phyloP scores from a whole-genome alignment of 1,140 invertebrate genomes.

The Drosophila busckii region DNA sequence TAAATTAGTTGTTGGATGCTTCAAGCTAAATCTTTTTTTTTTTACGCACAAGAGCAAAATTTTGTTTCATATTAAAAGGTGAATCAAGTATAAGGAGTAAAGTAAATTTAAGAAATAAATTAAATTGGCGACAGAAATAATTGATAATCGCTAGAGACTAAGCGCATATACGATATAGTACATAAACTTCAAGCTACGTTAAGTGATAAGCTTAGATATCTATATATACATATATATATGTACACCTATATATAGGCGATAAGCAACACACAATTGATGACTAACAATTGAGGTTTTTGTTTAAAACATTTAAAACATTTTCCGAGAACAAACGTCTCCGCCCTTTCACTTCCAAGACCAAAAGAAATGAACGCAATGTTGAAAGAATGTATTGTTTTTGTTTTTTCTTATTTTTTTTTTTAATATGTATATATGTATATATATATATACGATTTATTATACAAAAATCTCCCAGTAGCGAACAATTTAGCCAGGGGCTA shows the following conservation, averaged over 20 bases:
- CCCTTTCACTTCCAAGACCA: slow-evolving; percentile 24
- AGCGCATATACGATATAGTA: slow-evolving; percentile 18
- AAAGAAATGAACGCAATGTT: slow-evolving; percentile 6
- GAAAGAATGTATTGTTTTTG: background rate
- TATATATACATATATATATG: slow-evolving; percentile 27
- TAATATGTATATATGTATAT: background rate
- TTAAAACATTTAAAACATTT: slow-evolving; percentile 4
- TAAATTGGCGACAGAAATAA: slow-evolving; percentile 10
- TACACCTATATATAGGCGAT: slow-evolving; percentile 32
- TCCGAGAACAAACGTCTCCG: slow-evolving; percentile 31
- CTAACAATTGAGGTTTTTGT: slow-evolving; percentile 6
- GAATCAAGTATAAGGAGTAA: slow-evolving; percentile 6
- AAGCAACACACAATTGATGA: slow-evolving; percentile 29
- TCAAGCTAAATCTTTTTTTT: too few species aligned
- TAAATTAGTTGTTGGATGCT: too few species aligned
- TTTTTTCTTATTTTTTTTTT: slow-evolving; percentile 1
- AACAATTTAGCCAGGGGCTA: slow-evolving; percentile 17
- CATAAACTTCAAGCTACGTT: slow-evolving; percentile 27
- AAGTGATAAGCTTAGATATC: slow-evolving; percentile 46
- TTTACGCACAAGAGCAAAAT: slow-evolving; percentile 26
- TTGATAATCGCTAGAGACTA: slow-evolving; percentile 14
- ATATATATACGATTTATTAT: background rate
- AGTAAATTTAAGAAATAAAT: slow-evolving; percentile 17
- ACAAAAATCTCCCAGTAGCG: slow-evolving; percentile 2
- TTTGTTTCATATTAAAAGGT: slow-evolving; percentile 7